phyloP scores from a whole-genome alignment of 1,140 invertebrate species.

The Plutomurus gul region DNA sequence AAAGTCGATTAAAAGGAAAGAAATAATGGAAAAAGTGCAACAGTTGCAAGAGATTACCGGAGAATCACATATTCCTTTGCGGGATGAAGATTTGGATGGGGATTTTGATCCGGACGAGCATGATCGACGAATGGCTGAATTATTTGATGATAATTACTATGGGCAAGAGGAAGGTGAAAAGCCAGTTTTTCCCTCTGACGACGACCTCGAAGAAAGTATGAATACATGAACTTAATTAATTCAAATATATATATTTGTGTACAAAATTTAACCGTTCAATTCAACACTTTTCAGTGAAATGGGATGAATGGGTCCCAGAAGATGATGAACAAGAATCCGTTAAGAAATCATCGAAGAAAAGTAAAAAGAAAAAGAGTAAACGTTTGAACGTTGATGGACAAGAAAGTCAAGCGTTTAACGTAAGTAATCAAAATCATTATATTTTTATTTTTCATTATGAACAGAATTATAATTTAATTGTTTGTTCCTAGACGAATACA shows the following conservation, averaged over 20 bases:
- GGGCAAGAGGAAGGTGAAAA: slow-evolving; percentile 71
- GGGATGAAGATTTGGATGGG: slow-evolving; percentile 70
- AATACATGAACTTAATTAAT: not conserved
- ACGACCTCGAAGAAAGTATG: slow-evolving; percentile 60
- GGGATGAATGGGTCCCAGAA: slow-evolving; percentile 69
- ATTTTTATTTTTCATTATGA: too few relatives aligned
- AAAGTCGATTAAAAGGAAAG: slow-evolving; percentile 84
- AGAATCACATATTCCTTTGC: slow-evolving; percentile 63
- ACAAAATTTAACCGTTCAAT: not conserved
- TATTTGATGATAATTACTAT: slow-evolving; percentile 89
- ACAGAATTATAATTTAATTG: too few relatives aligned
- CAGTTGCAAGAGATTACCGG: slow-evolving; percentile 90
- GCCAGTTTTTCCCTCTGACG: slow-evolving; percentile 76
- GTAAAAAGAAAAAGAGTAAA: slow-evolving; percentile 54
- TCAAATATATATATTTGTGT: not conserved
- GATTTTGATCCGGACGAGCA: slow-evolving; percentile 92
- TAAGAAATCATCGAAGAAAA: slow-evolving; percentile 49
- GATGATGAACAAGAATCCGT: slow-evolving; percentile 56
- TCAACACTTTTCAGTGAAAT: slow-evolving; percentile 58
- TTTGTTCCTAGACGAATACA: not conserved
- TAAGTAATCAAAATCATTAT: too few relatives aligned
- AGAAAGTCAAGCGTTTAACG: slow-evolving; percentile 48
- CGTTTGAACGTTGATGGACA: not conserved
- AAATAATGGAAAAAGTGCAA: slow-evolving; percentile 86
- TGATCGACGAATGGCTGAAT: slow-evolving; percentile 81